Evolutionary conservation across 2,888 invertebrate genomes (phyloP).

Genomic region (Steinernema scapterisci): DNA sequence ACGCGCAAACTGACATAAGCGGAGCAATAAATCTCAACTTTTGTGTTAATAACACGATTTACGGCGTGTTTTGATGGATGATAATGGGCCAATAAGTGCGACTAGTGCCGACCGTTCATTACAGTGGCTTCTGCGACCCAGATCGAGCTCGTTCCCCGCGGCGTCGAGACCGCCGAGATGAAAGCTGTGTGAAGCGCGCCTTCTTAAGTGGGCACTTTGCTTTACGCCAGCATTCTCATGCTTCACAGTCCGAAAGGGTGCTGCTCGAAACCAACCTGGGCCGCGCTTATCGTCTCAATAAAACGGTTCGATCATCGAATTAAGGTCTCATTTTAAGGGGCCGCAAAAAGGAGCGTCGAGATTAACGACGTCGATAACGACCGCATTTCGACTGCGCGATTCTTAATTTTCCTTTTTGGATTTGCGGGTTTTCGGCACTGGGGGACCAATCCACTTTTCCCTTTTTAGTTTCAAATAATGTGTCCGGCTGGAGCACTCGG

Average conservation of each 20-base stretch:
- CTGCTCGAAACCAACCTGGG: neutral
- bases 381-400: constrained; percentile 25
- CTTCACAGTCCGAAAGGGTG: neutral
- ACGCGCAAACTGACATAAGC: neutral
- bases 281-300: neutral
- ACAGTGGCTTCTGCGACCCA: neutral
- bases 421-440: neutral
- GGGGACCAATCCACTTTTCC: neutral
- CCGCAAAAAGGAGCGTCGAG: constrained; percentile 22
- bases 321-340: neutral
- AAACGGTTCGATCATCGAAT: neutral
- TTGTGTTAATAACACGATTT: constrained; percentile 31
- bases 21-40: constrained; percentile 3
- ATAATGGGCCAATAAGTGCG: constrained; percentile 18
- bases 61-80: constrained; percentile 31
- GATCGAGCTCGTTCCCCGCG: neutral
- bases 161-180: neutral
- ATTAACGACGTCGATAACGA: constrained; percentile 31
- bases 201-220: neutral
- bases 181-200: constrained; percentile 6
- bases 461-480: neutral
- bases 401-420: constrained; percentile 16
- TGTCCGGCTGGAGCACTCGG: too few species aligned
- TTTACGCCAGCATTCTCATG: neutral
- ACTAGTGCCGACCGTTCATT: neutral